phyloP scores from a whole-genome alignment of 1,140 invertebrate species.

The Epicauta chinensis region DNA sequence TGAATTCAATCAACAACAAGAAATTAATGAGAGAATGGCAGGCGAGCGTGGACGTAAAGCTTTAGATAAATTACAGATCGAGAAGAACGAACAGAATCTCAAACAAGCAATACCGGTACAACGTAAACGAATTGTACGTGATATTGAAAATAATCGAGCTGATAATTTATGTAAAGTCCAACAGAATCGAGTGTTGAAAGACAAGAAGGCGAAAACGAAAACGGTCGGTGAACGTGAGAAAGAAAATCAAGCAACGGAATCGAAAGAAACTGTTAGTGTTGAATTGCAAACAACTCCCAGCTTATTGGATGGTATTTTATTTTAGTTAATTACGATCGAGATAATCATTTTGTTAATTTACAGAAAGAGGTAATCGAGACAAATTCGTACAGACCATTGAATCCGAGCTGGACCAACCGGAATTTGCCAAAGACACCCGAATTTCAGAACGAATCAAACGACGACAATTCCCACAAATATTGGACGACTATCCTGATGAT shows the following conservation, averaged over 20 bases:
- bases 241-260: background rate
- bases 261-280: background rate
- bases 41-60: constrained; percentile 43
- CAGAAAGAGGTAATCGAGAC: constrained; percentile 11
- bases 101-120: constrained; percentile 36
- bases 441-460: constrained; percentile 15
- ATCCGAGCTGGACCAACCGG: background rate
- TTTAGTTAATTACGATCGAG: background rate
- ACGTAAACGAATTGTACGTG: constrained; percentile 42
- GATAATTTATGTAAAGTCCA: constrained; percentile 39
- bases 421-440: constrained; percentile 13
- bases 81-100: constrained; percentile 28
- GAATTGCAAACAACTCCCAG: background rate
- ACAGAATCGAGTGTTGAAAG: constrained; percentile 12
- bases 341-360: constrained; percentile 8
- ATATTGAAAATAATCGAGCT: constrained; percentile 46
- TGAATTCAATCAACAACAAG: constrained; percentile 33
- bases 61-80: constrained; percentile 34
- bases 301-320: background rate
- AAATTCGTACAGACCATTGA: constrained; percentile 9
- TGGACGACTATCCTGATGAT: no score
- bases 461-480: background rate
- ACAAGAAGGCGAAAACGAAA: constrained; percentile 13
- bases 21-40: constrained; percentile 39
- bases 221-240: background rate